Percentiles rank a stretch among this genome's conserved stretches.
Conservation (phyloP, 2,113 vertebrate species). For the Chionodraco myersi region DNA sequence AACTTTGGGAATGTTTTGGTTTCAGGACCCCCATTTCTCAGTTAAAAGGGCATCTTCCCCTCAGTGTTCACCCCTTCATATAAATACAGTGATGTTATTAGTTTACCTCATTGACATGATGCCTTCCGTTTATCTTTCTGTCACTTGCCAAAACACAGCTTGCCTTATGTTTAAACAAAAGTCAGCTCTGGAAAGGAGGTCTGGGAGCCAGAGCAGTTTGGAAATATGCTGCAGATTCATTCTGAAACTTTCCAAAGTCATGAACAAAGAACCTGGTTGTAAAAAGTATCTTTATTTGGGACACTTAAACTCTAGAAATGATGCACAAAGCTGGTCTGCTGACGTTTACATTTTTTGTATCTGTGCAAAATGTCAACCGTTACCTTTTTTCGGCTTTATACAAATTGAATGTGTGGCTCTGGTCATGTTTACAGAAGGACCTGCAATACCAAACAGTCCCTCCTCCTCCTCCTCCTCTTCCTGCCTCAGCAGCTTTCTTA, state of each 20-base stretch:
- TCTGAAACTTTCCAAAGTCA: conserved; percentile 44
- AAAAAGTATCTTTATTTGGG: neutral
- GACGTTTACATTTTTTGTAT: conserved; percentile 43
- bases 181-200: conserved; percentile 45
- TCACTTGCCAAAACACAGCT: conserved; percentile 37
- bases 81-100: conserved; percentile 23
- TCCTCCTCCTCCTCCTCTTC: conserved; percentile 5
- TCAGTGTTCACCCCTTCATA: conserved; percentile 1
- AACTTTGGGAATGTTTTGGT: conserved; percentile 45
- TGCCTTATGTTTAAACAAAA: conserved; percentile 54
- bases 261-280: conserved; percentile 3
- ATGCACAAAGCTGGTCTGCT: neutral
- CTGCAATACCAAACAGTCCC: conserved; percentile 39
- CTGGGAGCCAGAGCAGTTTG: conserved; percentile 38
- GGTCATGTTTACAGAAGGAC: conserved; percentile 57
- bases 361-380: conserved; percentile 30
- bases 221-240: conserved; percentile 46
- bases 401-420: conserved; percentile 28
- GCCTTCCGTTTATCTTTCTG: conserved; percentile 42
- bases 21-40: conserved; percentile 22
- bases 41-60: conserved; percentile 28
- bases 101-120: conserved; percentile 34
- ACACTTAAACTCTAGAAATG: conserved; percentile 13
- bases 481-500: conserved; percentile 31
- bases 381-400: conserved; percentile 28